Percentiles rank a stretch among this genome's conserved stretches.
These are phyloP conservation scores for Pantherophis alleghaniensis DNA, from an alignment of 2,797 vertebrate genomes.

Conservation along the genomic window DNA sequence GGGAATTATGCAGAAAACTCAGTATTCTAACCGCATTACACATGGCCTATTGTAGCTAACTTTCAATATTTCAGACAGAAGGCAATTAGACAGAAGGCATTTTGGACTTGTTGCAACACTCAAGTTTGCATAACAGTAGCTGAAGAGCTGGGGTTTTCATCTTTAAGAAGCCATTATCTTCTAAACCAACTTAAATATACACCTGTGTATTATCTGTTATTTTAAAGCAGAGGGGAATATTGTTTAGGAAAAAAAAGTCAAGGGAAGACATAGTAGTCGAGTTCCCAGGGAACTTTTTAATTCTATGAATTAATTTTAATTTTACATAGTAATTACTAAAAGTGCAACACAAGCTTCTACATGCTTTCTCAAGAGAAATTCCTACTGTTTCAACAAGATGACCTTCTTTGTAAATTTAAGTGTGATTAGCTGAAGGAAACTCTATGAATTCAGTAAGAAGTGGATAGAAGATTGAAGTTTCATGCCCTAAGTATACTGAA, in stretches of 20 bases:
- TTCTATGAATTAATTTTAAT: constrained; percentile 12
- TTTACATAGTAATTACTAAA: constrained; percentile 12
- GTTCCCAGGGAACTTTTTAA: constrained; percentile 16
- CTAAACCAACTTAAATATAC: constrained; percentile 46
- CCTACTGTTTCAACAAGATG: not conserved
- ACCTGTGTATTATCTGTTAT: constrained; percentile 15
- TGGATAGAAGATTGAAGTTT: not conserved
- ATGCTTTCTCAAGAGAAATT: not conserved
- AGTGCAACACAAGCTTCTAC: not conserved
- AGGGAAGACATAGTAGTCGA: constrained; percentile 32
- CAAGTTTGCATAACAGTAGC: constrained; percentile 23
- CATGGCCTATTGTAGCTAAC: constrained; percentile 31
- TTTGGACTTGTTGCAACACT: constrained; percentile 25
- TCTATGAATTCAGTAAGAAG: not conserved
- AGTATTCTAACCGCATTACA: constrained; percentile 26
- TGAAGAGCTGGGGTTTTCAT: constrained; percentile 32
- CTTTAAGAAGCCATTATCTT: constrained; percentile 45
- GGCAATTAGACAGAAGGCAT: constrained; percentile 33
- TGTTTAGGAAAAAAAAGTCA: constrained; percentile 41
- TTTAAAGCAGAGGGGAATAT: constrained; percentile 36
- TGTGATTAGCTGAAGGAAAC: not conserved
- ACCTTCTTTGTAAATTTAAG: not conserved
- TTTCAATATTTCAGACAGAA: not conserved
- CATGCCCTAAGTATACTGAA: not conserved
- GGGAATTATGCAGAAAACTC: not conserved